Conservation (phyloP, 2,797 vertebrate species). For the Fratercula arctica region DNA sequence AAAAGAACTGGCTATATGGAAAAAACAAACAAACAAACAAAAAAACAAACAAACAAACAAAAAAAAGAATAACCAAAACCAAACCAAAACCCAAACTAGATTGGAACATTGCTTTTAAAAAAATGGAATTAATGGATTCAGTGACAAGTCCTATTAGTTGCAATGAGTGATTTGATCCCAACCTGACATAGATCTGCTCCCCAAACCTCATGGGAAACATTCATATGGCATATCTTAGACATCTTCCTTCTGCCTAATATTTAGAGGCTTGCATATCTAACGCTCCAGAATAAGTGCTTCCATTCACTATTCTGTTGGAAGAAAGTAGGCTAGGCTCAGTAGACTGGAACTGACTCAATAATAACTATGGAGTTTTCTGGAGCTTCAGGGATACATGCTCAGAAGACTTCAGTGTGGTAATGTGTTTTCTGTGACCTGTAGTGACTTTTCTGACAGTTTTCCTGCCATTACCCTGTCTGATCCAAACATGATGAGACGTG, state of each 20-base stretch:
- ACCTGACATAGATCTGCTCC: neutral
- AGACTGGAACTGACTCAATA: neutral
- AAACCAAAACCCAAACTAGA: neutral
- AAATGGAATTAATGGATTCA: neutral
- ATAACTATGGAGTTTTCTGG: neutral
- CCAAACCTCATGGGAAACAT: neutral
- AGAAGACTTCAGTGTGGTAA: neutral
- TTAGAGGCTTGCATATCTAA: neutral
- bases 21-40: accelerated
- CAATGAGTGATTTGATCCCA: neutral
- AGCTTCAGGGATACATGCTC: neutral
- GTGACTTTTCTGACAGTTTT: neutral
- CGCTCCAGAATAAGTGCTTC: neutral
- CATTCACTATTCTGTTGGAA: neutral
- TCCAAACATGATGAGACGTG: neutral
- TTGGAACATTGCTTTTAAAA: neutral
- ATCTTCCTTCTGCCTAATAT: neutral
- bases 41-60: accelerated
- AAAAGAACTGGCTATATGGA: neutral
- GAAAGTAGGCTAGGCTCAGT: neutral
- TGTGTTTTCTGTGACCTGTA: neutral
- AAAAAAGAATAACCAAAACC: accelerated
- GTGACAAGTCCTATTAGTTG: neutral
- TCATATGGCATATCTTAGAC: neutral
- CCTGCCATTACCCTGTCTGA: neutral